Evolutionary conservation across 2,888 invertebrate genomes (phyloP).

Genomic region (Thecophora atra): DNA sequence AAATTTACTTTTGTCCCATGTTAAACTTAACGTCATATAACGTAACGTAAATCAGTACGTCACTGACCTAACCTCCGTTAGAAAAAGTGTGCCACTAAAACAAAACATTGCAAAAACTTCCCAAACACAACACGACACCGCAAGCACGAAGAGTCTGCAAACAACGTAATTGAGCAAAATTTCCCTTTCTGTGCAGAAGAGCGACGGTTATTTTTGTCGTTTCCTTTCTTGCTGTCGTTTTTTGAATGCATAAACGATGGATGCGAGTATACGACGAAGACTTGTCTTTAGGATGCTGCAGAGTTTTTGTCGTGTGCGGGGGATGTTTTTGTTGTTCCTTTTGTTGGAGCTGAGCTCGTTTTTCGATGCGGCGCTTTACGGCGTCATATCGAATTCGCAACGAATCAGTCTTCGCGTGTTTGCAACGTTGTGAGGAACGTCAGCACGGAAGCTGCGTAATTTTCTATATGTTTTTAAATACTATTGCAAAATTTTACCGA

Average conservation of each 20-base stretch:
- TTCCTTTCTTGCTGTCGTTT: neutral
- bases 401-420: constrained; percentile 63
- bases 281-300: constrained; percentile 1
- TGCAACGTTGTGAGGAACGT: constrained; percentile 58
- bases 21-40: neutral
- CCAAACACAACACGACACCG: neutral
- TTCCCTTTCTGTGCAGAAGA: constrained; percentile 5
- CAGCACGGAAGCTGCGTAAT: constrained; percentile 32
- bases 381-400: constrained; percentile 42
- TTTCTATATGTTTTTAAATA: neutral
- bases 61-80: constrained; percentile 47
- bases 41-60: constrained; percentile 34
- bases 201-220: neutral
- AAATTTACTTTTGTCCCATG: neutral
- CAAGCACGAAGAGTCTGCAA: neutral
- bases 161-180: neutral
- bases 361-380: constrained; percentile 27
- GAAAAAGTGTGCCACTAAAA: neutral
- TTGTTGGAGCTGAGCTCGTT: neutral
- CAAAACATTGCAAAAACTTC: constrained; percentile 1
- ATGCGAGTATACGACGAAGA: neutral
- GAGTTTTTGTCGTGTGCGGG: neutral
- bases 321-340: neutral
- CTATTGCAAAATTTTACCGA: neutral
- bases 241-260: neutral